These are phyloP conservation scores for Eupithecia dodoneata DNA, from an alignment of 2,888 invertebrate genomes.

Conservation along the genomic window DNA sequence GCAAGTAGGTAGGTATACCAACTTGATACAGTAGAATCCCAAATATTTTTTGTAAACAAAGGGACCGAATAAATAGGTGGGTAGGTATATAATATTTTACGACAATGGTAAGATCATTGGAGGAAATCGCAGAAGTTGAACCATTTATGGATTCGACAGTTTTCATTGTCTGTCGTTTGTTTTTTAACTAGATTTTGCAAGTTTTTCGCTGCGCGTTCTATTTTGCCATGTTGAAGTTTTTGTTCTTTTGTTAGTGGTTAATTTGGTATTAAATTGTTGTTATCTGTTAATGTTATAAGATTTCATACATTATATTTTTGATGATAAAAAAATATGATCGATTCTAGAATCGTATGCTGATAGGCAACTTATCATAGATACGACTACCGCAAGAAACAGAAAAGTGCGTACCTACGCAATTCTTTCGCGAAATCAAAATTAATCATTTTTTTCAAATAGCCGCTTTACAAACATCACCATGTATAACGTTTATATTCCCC, in stretches of 20 bases:
- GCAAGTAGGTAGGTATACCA: no score
- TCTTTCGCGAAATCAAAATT: slow-evolving; percentile 3
- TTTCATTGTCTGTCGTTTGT: not conserved
- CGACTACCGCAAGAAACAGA: not conserved
- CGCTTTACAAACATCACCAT: not conserved
- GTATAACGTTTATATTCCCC: not conserved
- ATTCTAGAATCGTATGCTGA: not conserved
- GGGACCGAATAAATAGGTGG: not conserved
- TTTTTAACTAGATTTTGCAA: not conserved
- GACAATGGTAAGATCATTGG: not conserved
- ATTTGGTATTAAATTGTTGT: not conserved
- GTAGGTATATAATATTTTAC: not conserved
- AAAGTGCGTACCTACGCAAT: not conserved
- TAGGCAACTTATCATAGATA: slow-evolving; percentile 1
- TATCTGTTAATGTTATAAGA: not conserved
- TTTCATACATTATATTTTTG: not conserved
- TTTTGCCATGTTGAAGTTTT: not conserved
- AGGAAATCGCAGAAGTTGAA: not conserved
- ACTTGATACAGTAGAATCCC: not conserved
- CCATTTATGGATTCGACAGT: not conserved
- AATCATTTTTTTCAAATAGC: not conserved
- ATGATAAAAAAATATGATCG: not conserved
- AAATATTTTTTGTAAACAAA: not conserved
- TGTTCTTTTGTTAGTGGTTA: not conserved
- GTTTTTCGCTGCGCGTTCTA: not conserved